These are phyloP conservation scores for Lepus timidus DNA, from an alignment of 2,113 vertebrate genomes.

Conservation along the genomic window DNA sequence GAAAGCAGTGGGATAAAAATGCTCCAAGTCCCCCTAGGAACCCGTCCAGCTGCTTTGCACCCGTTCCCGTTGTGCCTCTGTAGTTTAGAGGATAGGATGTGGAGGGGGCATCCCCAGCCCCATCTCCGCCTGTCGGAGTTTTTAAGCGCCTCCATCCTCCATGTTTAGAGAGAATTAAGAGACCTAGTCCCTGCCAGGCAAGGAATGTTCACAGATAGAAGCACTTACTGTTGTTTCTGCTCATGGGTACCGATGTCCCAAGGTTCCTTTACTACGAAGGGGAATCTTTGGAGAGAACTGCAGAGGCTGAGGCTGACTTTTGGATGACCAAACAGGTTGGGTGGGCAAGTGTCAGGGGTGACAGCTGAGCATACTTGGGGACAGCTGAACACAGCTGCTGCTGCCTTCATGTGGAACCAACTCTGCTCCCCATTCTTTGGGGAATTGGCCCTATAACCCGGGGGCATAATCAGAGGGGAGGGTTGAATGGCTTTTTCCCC, in stretches of 20 bases:
- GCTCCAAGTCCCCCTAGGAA: neutral
- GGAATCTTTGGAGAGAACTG: neutral
- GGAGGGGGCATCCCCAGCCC: neutral
- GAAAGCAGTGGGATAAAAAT: neutral
- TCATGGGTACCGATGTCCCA: neutral
- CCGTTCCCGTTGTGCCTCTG: neutral
- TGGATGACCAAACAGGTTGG: neutral
- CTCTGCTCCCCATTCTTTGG: neutral
- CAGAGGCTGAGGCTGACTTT: neutral
- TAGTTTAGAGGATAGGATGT: neutral
- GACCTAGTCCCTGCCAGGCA: neutral
- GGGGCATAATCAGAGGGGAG: neutral
- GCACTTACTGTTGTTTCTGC: constrained; percentile 39
- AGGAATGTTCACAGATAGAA: neutral
- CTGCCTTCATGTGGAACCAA: neutral
- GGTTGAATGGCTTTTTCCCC: neutral
- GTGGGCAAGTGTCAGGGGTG: neutral
- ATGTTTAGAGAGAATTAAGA: constrained; percentile 7
- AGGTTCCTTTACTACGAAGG: neutral
- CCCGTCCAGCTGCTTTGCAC: neutral
- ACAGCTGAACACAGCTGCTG: neutral
- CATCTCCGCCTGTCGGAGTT: neutral
- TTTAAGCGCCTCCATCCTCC: neutral
- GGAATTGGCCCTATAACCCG: neutral
- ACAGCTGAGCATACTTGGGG: neutral